Evolutionary conservation across 2,888 invertebrate genomes (phyloP).

Genomic region (Nemotelus nigrinus): DNA sequence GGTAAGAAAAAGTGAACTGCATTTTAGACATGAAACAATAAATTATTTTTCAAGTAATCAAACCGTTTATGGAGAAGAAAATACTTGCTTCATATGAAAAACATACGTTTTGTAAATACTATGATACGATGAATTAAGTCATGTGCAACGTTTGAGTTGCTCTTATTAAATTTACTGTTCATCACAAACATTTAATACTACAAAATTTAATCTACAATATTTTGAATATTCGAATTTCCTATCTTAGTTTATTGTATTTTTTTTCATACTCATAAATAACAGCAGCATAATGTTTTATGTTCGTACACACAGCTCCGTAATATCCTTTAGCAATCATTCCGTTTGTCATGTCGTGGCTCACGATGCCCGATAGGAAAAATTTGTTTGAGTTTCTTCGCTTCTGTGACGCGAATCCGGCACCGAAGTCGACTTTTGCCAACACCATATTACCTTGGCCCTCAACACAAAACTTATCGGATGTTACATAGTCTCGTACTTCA

Average conservation of each 20-base stretch:
- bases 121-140: no score
- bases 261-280: constrained; percentile 34
- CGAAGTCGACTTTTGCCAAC: constrained; percentile 57
- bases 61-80: constrained; percentile 13
- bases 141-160: no score
- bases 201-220: no score
- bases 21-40: no score
- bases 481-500: constrained; percentile 52
- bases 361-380: constrained; percentile 51
- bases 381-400: constrained; percentile 29
- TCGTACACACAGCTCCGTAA: constrained; percentile 50
- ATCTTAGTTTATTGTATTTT: not conserved
- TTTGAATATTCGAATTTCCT: no score
- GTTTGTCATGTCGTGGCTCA: constrained; percentile 50
- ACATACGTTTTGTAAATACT: no score
- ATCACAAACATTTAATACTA: no score
- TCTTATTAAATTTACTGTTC: no score
- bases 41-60: constrained; percentile 22
- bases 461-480: constrained; percentile 61
- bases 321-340: constrained; percentile 47
- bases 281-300: constrained; percentile 43
- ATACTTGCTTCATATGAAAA: no score
- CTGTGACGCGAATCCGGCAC: constrained; percentile 55
- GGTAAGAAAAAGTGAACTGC: no score
- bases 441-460: constrained; percentile 51